phyloP scores from a whole-genome alignment of 2,113 vertebrate species.

The Vireo altiloquus region DNA sequence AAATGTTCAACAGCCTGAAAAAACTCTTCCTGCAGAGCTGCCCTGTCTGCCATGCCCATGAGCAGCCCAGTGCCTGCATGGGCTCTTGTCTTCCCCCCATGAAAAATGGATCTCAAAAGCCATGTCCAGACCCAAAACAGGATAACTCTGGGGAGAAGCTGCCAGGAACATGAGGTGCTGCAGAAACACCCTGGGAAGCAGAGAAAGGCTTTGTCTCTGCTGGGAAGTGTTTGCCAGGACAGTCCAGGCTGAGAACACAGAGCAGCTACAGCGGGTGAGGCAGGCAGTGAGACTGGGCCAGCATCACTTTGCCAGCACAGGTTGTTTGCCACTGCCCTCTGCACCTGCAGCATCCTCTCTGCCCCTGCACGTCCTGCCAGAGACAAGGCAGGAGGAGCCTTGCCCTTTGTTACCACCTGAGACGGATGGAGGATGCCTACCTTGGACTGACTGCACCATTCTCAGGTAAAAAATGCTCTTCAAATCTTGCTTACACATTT shows the following conservation, averaged over 20 bases:
- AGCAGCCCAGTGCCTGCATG: not conserved
- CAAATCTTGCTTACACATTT: not conserved
- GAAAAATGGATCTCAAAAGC: not conserved
- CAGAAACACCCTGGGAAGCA: not conserved
- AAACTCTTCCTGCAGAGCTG: not conserved
- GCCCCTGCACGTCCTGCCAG: not conserved
- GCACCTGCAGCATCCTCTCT: not conserved
- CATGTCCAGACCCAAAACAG: not conserved
- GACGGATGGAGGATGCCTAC: not conserved
- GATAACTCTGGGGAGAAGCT: not conserved
- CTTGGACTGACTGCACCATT: not conserved
- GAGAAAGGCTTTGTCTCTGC: not conserved
- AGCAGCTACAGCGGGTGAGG: not conserved
- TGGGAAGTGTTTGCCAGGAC: not conserved
- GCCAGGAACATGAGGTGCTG: not conserved
- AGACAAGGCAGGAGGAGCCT: not conserved
- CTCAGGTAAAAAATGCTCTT: not conserved
- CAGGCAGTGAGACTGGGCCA: accelerated
- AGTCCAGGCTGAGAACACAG: accelerated
- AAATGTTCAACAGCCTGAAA: not conserved
- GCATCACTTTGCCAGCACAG: not conserved
- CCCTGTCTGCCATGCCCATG: not conserved
- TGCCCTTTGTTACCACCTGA: not conserved
- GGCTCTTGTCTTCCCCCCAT: not conserved
- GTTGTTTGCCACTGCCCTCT: not conserved